Evolutionary conservation across 2,888 invertebrate genomes (phyloP).

Genomic region (Eilema caniola): DNA sequence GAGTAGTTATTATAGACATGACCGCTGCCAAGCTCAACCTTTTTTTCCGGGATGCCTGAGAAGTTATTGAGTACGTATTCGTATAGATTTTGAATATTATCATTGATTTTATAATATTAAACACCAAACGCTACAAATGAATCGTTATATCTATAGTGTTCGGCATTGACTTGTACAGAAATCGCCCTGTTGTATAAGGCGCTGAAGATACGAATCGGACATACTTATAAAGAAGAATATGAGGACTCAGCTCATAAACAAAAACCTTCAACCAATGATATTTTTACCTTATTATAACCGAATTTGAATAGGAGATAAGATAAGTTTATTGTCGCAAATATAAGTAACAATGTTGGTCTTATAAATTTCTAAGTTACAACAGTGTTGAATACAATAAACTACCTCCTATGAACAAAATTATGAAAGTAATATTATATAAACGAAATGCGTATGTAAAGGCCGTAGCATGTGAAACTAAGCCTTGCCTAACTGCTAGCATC

Average conservation of each 20-base stretch:
- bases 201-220: no score
- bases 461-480: neutral
- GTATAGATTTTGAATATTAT: constrained; percentile 41
- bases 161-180: neutral
- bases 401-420: neutral
- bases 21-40: constrained; percentile 64
- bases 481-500: neutral
- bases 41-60: constrained; percentile 56
- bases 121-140: neutral
- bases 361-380: no score
- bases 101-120: constrained; percentile 33
- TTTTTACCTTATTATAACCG: neutral
- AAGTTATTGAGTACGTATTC: constrained; percentile 42
- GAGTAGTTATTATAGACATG: constrained; percentile 65
- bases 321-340: no score
- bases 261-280: neutral
- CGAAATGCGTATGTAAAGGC: neutral
- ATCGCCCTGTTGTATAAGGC: neutral
- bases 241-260: neutral
- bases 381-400: no score
- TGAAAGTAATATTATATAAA: neutral
- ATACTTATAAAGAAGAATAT: neutral
- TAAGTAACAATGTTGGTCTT: no score
- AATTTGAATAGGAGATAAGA: no score
- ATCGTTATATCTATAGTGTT: neutral